These are phyloP conservation scores for Rhorus exstirpatorius DNA, from an alignment of 2,888 invertebrate species.

Conservation along the genomic window DNA sequence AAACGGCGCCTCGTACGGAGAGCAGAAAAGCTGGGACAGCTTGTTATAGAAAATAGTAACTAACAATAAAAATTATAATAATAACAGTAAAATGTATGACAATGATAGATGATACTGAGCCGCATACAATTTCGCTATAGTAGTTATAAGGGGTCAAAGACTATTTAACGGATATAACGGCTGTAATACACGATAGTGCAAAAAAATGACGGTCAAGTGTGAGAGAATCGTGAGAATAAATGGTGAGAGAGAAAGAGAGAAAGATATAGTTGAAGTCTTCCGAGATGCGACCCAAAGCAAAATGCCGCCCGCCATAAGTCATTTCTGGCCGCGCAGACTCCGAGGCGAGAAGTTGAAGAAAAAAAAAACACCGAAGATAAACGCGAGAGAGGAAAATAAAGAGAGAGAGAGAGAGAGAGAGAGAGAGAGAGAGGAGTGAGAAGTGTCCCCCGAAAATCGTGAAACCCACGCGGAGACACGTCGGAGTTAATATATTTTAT, in stretches of 20 bases:
- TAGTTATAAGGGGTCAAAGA: conserved; percentile 11
- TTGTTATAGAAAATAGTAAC: too few species aligned
- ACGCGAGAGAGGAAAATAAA: conserved; percentile 57
- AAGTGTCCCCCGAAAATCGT: conserved; percentile 81
- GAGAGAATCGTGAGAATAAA: conserved; percentile 39
- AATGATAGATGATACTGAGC: neutral
- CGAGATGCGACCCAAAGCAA: conserved; percentile 71
- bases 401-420: conserved; percentile 48
- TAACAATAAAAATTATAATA: neutral
- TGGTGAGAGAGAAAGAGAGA: conserved; percentile 39
- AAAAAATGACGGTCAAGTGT: conserved; percentile 31
- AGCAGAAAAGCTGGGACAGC: neutral
- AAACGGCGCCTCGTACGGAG: neutral
- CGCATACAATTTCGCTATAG: neutral
- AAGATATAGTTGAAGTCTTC: conserved; percentile 51
- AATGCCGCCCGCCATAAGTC: conserved; percentile 77
- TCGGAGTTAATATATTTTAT: conserved; percentile 82
- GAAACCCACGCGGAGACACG: conserved; percentile 79
- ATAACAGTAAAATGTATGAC: neutral
- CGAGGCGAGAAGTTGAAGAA: conserved; percentile 66
- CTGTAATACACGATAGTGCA: conserved; percentile 19
- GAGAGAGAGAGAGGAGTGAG: conserved; percentile 36
- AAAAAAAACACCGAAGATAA: conserved; percentile 62
- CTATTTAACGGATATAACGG: neutral
- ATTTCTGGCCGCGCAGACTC: conserved; percentile 70